Conservation (phyloP, 2,113 vertebrate species). For the Bucco capensis region DNA sequence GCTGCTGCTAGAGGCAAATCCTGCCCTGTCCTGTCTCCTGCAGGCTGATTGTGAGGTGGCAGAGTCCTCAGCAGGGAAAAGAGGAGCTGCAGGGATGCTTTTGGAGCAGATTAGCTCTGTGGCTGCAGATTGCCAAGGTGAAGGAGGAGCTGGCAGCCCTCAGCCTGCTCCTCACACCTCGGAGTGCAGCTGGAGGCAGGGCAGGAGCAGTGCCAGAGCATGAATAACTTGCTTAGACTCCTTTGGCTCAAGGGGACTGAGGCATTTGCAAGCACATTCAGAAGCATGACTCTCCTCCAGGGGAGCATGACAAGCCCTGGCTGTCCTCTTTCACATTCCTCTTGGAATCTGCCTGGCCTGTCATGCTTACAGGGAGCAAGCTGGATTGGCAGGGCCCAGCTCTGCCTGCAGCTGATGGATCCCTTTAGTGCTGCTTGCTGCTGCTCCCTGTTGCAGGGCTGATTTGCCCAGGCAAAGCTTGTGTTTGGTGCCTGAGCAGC, state of each 20-base stretch:
- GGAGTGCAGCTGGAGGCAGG: accelerated
- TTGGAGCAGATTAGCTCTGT: not conserved
- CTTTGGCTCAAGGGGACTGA: not conserved
- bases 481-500: not conserved
- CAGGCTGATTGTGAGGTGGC: not conserved
- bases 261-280: not conserved
- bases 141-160: not conserved
- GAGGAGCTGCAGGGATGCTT: not conserved
- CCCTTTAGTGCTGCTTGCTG: not conserved
- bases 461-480: accelerated
- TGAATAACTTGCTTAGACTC: not conserved
- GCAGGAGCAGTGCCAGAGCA: not conserved
- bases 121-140: not conserved
- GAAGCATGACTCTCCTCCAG: not conserved
- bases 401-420: not conserved
- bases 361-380: accelerated
- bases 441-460: not conserved
- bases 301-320: not conserved
- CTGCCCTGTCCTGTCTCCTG: not conserved
- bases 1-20: not conserved
- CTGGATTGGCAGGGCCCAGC: not conserved
- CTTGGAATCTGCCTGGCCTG: not conserved
- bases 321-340: not conserved
- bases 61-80: not conserved
- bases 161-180: accelerated